A percentile compares a stretch with the other conserved stretches of the same genome.
Evolutionary conservation across 2,797 vertebrate species (phyloP).

Genomic region (Malacoctenus gilli): DNA sequence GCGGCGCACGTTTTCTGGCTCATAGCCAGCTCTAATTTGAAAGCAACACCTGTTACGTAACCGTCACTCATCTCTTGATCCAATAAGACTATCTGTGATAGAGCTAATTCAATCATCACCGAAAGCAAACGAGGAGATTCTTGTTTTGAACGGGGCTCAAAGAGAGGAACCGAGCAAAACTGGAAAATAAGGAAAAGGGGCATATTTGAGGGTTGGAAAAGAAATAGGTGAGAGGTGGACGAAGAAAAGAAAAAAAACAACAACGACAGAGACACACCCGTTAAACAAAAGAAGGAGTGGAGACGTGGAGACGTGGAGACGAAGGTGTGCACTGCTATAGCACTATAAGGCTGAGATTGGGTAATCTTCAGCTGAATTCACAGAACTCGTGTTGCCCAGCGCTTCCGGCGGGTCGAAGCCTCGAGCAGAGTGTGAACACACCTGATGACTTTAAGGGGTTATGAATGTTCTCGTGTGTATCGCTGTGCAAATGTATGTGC

Average conservation of each 20-base stretch:
- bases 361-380: slow-evolving; percentile 24
- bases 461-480: not conserved
- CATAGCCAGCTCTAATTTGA: slow-evolving; percentile 1
- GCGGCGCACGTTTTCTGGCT: too few species aligned
- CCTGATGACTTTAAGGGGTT: too few species aligned
- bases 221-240: too few species aligned
- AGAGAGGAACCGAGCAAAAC: too few species aligned
- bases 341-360: slow-evolving; percentile 27
- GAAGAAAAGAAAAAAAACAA: too few species aligned
- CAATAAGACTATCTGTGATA: not conserved
- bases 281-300: slow-evolving; percentile 29
- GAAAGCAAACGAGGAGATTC: not conserved
- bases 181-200: too few species aligned
- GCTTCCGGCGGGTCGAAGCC: too few species aligned
- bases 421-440: not conserved
- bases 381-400: too few species aligned
- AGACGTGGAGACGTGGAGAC: slow-evolving; percentile 30
- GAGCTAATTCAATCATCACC: not conserved
- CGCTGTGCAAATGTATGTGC: not conserved
- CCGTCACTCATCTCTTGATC: not conserved
- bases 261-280: slow-evolving; percentile 24
- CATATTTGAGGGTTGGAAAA: too few species aligned
- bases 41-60: not conserved
- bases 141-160: too few species aligned
- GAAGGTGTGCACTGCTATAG: slow-evolving; percentile 19